Base-by-base conservation (phyloP, 2,113 vertebrate genomes). In the Halichoeres trimaculatus region DNA sequence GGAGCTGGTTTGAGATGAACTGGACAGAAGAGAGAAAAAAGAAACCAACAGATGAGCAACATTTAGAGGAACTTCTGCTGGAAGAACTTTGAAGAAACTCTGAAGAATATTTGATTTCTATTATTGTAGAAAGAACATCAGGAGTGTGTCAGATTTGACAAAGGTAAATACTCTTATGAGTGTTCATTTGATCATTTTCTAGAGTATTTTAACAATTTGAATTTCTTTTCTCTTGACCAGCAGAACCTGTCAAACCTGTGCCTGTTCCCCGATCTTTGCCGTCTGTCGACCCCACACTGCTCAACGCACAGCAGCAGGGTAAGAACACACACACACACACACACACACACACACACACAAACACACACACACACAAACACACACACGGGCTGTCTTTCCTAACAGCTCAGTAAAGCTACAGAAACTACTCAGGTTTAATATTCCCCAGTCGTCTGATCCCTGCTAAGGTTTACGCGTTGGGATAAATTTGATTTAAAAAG, bases 271-370 rank as follows among this genome's bases (percentile, higher is more conserved):
- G 95, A 65, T 91, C 91, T 63, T 58, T 95, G 72, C 94, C 95
- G 1, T 51, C 81, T 14, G 92, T 96, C 0, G 96, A 98, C 85
- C 94, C 96, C 20, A 81, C 95, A 3, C 92, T 97, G 69, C 94
- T 95, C 87, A 94, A 38, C 76, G 87, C 90, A 70, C 91, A 92
- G 71, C 93, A 94, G 86, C 87, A 95, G 91, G 96, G 97, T 98
- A 87, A 93, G 93, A 14, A 30, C 56, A 47, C 60, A 45, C 68
- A 48, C 74, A 35, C 50, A 10, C 59, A 30, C 6, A 41, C 52
- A 53, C 64, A 17, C 41, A n/a, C 17, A n/a, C 30, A 24, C 20
- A 47, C 45, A 30, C 11, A n/a, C n/a, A 30, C 56, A 47, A 56
- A 45, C 68, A 48, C 74, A 35, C 50, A 10, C 59, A 30, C 6